Percentiles rank a stretch among this genome's conserved stretches.
Conservation (phyloP, 2,797 vertebrate genomes). For the Falco columbarius region DNA sequence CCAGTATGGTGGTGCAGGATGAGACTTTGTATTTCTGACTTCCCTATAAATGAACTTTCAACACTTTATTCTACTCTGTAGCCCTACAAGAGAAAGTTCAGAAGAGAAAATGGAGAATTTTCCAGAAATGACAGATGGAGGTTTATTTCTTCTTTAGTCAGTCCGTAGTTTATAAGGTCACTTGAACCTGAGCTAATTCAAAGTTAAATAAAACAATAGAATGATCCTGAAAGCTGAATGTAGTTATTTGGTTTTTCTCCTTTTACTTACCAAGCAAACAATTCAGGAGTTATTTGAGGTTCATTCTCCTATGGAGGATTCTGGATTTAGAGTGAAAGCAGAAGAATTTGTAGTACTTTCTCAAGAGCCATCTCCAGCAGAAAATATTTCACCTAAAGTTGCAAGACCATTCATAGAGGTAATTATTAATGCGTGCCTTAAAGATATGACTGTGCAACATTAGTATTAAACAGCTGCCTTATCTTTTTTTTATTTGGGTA, state of each 20-base stretch:
- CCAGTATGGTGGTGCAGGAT: background rate
- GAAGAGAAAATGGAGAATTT: background rate
- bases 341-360: constrained; percentile 98
- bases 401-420: constrained; percentile 95
- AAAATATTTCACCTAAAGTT: constrained; percentile 93
- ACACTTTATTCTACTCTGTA: background rate
- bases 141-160: background rate
- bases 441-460: background rate
- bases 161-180: background rate
- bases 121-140: background rate
- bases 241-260: background rate
- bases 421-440: background rate
- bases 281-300: constrained; percentile 99
- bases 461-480: background rate
- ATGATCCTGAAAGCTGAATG: background rate
- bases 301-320: constrained; percentile 83
- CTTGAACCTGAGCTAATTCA: background rate
- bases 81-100: background rate
- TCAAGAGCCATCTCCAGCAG: constrained; percentile 92
- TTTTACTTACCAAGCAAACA: constrained; percentile 83
- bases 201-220: background rate
- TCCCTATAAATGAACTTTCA: background rate
- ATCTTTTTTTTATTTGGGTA: background rate
- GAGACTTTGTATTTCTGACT: background rate
- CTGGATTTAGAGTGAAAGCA: constrained; percentile 92